These are phyloP conservation scores for Euglossa dilemma DNA, from an alignment of 1,140 invertebrate genomes.

Conservation along the genomic window DNA sequence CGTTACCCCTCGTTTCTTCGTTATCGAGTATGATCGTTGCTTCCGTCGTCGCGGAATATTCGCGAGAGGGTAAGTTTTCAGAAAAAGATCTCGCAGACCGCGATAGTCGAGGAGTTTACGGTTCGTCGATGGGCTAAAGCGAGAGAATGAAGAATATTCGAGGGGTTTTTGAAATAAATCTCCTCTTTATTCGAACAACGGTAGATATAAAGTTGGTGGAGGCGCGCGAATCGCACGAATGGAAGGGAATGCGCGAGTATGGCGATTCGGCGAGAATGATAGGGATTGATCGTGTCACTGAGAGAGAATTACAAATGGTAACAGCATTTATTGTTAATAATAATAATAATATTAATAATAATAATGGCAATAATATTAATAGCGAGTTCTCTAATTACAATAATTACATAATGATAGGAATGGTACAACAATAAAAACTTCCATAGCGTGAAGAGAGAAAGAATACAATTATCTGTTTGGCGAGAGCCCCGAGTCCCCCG, in stretches of 20 bases:
- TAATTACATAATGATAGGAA: conserved; percentile 82
- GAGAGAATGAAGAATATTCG: not conserved
- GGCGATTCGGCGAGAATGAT: not conserved
- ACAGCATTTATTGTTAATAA: conserved; percentile 82
- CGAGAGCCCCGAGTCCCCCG: too few relatives aligned
- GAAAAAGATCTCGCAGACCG: too few relatives aligned
- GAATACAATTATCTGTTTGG: conserved; percentile 70
- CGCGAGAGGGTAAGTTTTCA: not conserved
- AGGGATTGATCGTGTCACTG: conserved; percentile 28
- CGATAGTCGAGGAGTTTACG: not conserved
- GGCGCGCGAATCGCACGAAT: not conserved
- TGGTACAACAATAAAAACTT: conserved; percentile 80
- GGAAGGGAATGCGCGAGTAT: not conserved
- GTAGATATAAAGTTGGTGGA: conserved; percentile 15
- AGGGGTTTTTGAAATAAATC: conserved; percentile 31
- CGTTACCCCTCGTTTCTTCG: not conserved
- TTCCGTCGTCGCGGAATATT: too few relatives aligned
- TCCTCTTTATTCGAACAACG: conserved; percentile 37
- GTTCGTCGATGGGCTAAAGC: not conserved
- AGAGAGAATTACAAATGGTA: conserved; percentile 80
- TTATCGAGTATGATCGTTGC: not conserved
- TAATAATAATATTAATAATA: conserved; percentile 75
- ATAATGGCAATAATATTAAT: conserved; percentile 77
- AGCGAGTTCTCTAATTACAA: conserved; percentile 81
- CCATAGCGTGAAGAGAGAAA: conserved; percentile 74